Evolutionary conservation across 2,797 vertebrate species (phyloP).

Genomic region (Chelon labrosus): DNA sequence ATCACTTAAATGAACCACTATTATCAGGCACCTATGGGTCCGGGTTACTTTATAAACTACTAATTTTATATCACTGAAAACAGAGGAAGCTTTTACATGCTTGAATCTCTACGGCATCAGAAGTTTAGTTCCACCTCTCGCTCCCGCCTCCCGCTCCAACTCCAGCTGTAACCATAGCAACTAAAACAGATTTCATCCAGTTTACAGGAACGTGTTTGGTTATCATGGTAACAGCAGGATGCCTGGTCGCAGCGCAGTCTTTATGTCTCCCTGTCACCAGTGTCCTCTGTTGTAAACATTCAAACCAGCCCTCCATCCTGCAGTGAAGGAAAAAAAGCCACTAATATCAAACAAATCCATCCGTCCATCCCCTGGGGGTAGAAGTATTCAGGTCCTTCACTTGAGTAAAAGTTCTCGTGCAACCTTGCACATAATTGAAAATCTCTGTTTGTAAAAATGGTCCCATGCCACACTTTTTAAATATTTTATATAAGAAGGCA

Average conservation of each 20-base stretch:
- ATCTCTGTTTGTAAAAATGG: no score
- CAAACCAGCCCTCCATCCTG: neutral
- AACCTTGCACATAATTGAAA: neutral
- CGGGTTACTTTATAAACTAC: neutral
- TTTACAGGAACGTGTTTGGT: conserved; percentile 54
- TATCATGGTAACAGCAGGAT: conserved; percentile 39
- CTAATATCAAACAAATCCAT: neutral
- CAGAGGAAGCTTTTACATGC: neutral
- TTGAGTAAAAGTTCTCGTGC: neutral
- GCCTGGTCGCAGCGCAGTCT: conserved; percentile 21
- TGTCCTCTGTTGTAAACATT: conserved; percentile 13
- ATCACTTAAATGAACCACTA: neutral
- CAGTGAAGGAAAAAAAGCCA: neutral
- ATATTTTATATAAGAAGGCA: no score
- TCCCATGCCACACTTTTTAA: no score
- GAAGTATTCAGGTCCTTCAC: neutral
- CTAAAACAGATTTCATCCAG: conserved; percentile 54
- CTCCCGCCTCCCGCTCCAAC: neutral
- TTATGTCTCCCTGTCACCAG: conserved; percentile 14
- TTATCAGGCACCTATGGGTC: neutral
- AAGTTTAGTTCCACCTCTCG: conserved; percentile 23
- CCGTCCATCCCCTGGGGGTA: neutral
- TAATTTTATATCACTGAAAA: neutral
- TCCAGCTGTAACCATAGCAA: conserved; percentile 59
- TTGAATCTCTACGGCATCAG: neutral